Conservation (phyloP, 2,113 vertebrate genomes). For the Polypterus senegalus region DNA sequence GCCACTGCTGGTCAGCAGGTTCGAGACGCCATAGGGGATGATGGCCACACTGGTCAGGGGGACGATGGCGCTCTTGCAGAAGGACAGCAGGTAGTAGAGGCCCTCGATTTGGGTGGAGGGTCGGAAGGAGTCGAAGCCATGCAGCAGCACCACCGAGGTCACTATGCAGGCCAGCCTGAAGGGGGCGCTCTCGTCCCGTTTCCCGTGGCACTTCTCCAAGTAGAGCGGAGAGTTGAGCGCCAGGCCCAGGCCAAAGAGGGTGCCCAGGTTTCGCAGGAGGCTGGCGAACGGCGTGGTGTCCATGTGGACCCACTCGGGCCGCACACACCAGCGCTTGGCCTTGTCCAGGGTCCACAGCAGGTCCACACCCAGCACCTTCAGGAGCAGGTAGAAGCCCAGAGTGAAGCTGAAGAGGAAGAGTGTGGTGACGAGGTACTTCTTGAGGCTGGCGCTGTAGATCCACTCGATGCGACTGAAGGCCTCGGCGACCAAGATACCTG, state of each 20-base stretch:
- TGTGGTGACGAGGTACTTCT: constrained; percentile 61
- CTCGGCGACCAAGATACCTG: constrained; percentile 82
- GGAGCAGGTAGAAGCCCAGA: constrained; percentile 77
- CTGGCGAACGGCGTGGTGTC: constrained; percentile 87
- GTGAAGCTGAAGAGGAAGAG: constrained; percentile 74
- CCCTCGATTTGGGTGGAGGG: constrained; percentile 66
- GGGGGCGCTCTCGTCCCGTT: constrained; percentile 32
- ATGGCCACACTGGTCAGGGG: constrained; percentile 68
- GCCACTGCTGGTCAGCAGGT: constrained; percentile 40
- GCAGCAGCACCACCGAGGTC: constrained; percentile 64
- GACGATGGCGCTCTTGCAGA: constrained; percentile 84
- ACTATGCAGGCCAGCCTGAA: constrained; percentile 52
- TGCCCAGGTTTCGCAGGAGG: constrained; percentile 85
- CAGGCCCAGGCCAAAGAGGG: constrained; percentile 81
- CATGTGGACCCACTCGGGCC: constrained; percentile 79
- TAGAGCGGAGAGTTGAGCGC: constrained; percentile 79
- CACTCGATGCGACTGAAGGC: constrained; percentile 57
- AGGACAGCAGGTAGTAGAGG: constrained; percentile 81
- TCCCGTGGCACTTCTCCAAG: constrained; percentile 45
- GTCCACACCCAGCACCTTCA: constrained; percentile 67
- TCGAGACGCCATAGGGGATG: constrained; percentile 69
- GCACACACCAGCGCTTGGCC: constrained; percentile 71
- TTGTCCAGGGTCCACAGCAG: constrained; percentile 87
- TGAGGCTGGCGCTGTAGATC: constrained; percentile 76
- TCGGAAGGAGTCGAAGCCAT: constrained; percentile 79